These are phyloP conservation scores for Ardeotis arabs DNA, from an alignment of 2,113 vertebrate genomes.

Conservation along the genomic window DNA sequence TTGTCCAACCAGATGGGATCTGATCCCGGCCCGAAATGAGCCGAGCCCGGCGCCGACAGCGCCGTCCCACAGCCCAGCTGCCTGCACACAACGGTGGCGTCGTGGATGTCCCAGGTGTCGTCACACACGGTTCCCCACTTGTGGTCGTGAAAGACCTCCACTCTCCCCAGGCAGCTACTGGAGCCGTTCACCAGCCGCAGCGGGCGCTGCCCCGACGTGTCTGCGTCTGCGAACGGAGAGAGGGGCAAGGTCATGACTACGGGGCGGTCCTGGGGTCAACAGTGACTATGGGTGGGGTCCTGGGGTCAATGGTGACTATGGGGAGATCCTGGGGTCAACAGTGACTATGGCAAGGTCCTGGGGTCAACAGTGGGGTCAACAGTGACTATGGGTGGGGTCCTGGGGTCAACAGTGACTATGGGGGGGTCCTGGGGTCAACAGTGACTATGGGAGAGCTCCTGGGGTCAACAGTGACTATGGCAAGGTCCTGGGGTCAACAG, in stretches of 20 bases:
- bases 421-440: too few species aligned
- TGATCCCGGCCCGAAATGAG: not conserved
- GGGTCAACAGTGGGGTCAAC: not conserved
- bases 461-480: not conserved
- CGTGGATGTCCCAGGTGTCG: not conserved
- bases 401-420: not conserved
- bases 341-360: too few species aligned
- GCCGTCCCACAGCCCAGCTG: conserved; percentile 62
- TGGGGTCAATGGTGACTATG: too few species aligned
- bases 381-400: not conserved
- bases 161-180: not conserved
- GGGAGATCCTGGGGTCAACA: not conserved
- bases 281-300: too few species aligned
- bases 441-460: not conserved
- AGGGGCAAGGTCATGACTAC: not conserved
- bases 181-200: not conserved
- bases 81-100: not conserved
- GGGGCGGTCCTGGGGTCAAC: not conserved
- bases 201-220: fast-evolving
- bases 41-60: not conserved
- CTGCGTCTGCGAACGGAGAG: fast-evolving
- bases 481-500: not conserved
- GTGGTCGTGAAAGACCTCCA: not conserved
- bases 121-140: not conserved
- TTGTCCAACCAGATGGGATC: not conserved